Base-by-base conservation (phyloP, 2,888 invertebrate species). In the Monopis laevigella region DNA sequence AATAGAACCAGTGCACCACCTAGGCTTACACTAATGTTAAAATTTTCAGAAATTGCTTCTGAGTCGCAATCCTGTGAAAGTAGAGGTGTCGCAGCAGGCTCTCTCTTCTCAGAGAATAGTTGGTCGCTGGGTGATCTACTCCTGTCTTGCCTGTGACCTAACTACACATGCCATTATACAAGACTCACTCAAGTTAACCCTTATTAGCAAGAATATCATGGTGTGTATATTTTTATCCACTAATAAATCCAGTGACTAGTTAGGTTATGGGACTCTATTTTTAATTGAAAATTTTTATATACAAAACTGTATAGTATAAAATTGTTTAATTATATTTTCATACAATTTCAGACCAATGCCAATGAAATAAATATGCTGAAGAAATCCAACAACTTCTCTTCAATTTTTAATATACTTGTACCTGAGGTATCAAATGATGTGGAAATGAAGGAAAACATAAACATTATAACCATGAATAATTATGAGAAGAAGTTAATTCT, bases 381-480 rank as follows among this genome's bases (percentile, higher is more conserved):
- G 56, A 77, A 81, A 45, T 84, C 84, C 54, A 86, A 83, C 46
- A 82, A 83, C 48, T 91, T 84, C 65, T 93, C 93, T 40, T 82
- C 86, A 46, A 84, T 87, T 38, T 92, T 89, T 65, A 86, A 87
- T 53, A 73, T 92, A 55, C 64, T 90, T 46, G 82, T 92, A 49
- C 80, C 84, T 53, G 81, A 82, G 52, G 68, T 68, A 46, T 70
- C 68, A 49, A 77, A 66, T 58, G 84, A 83, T 51, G 60, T 83
- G 53, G 72, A 78, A 49, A 80, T 73, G 67, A 77, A 78, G 52
- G 78, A 77, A 49, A 74, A 78, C 52, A 55, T 75, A 50, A 74
- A 78, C 47, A 74, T 78, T 52, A 55, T 75, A 50, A 74, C 78
- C 47, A 74, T 70, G 51, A 78, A 56, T 50, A 80, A 77, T 52